Evolutionary conservation across 2,113 vertebrate species (phyloP), one percentile per base, ranked within the genome.

Genomic region (Gavialis gangeticus): DNA sequence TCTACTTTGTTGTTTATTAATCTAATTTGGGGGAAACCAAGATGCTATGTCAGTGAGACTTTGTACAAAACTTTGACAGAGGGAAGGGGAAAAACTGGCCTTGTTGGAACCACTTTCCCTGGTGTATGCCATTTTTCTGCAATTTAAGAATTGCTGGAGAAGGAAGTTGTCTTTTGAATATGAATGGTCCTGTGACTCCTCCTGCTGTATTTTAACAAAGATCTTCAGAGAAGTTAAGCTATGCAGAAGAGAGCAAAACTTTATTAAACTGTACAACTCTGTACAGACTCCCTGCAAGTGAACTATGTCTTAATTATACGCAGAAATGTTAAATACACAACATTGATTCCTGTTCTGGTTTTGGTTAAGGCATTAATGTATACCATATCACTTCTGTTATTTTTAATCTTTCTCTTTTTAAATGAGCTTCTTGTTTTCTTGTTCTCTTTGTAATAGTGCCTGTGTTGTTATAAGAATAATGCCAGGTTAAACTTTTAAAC

Each of bases 361-460:
- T 77, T 22, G 66, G 87, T 85, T 54, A 19, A 89, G 30, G n/a
- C 21, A 85, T 80, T 88, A 95, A 95, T 77, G 82, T 84, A 88
- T 79, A 90, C 79, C 14, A 5, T 63, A 90, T 77, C 59, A 88
- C 12, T 12, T 46, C 80, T 78, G 64, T 57, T 63, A 4, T 78
- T 88, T 92, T 82, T 94, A 94, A 94, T 10, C 24, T 85, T 17
- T 92, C 75, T 91, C 84, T n/a, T 34, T 76, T 54, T 37, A 88
- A 89, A 84, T 25, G 22, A 90, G 95, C 73, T 58, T 88, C 62
- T 56, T 71, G 55, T 24, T 18, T 46, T 91, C 75, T 88, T 89
- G 54, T 84, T 88, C 54, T 88, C 37, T 82, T 80, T 94, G 79
- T 4, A 69, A 67, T 84, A 17, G 17, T 81, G 46, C n/a, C 60